These are phyloP conservation scores for Cephalopachus bancanus DNA, from an alignment of 2,797 vertebrate species.

Conservation along the genomic window DNA sequence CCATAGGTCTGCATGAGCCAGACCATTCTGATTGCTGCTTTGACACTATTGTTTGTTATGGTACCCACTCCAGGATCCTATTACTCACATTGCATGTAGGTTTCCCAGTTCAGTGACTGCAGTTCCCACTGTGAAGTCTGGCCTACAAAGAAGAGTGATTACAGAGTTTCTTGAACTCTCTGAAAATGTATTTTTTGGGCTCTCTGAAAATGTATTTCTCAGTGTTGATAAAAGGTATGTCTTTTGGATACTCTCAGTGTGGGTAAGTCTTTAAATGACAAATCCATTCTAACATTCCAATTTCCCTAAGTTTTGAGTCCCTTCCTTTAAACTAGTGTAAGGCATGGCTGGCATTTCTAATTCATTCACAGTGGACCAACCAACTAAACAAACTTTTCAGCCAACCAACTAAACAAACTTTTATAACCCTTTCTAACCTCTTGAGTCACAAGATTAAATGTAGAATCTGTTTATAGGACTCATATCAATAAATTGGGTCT, in stretches of 20 bases:
- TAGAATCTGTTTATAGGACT: not conserved
- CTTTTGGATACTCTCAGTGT: not conserved
- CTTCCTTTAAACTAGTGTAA: not conserved
- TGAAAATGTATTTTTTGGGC: not conserved
- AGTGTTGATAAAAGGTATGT: not conserved
- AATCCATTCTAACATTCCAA: not conserved
- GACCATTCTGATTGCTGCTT: too few relatives aligned
- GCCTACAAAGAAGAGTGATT: not conserved
- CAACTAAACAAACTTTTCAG: not conserved
- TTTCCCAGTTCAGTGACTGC: not conserved
- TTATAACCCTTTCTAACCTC: not conserved
- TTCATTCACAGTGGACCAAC: not conserved
- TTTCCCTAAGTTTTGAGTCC: not conserved
- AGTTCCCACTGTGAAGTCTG: not conserved
- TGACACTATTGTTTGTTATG: not conserved
- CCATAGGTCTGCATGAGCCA: too few relatives aligned
- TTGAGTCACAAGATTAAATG: not conserved
- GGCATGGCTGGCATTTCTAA: not conserved
- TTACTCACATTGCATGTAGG: not conserved
- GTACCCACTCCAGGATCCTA: not conserved
- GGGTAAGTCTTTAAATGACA: not conserved
- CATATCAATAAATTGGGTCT: not conserved
- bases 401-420: not conserved
- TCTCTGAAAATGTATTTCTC: not conserved
- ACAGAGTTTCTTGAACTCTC: not conserved